These are phyloP conservation scores for Mermis nigrescens DNA, from an alignment of 2,888 invertebrate species.

Conservation along the genomic window DNA sequence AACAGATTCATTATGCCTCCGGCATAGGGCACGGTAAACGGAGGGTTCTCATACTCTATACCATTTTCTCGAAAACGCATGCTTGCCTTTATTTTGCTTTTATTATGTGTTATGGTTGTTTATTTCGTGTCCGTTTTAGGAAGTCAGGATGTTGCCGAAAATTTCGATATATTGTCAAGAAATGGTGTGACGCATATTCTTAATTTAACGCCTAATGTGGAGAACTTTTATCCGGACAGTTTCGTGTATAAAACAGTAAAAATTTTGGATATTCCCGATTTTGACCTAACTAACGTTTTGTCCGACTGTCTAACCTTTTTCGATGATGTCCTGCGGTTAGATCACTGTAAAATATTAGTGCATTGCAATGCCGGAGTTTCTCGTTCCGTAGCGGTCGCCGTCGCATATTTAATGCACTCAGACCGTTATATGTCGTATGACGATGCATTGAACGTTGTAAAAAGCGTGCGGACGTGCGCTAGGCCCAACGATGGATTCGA, in stretches of 20 bases:
- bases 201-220: conserved; percentile 33
- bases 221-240: conserved; percentile 30
- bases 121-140: no score
- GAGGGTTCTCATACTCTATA: no score
- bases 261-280: conserved; percentile 32
- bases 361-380: conserved; percentile 33
- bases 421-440: conserved; percentile 11
- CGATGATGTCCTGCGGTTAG: conserved; percentile 21
- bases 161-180: conserved; percentile 28
- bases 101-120: no score
- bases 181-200: conserved; percentile 35
- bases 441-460: conserved; percentile 29
- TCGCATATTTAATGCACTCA: conserved; percentile 32
- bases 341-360: conserved; percentile 18
- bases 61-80: no score
- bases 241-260: conserved; percentile 32
- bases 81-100: no score
- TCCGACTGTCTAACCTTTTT: conserved; percentile 32
- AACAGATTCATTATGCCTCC: no score
- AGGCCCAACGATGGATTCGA: conserved; percentile 32
- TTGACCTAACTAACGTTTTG: conserved; percentile 28
- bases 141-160: conserved; percentile 36
- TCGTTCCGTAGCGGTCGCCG: conserved; percentile 33
- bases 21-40: no score
- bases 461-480: conserved; percentile 22